Evolutionary conservation across 30 jellyfish, hydroid and myxozoan species (phyloP).

Genomic region (Aurelia coerulea): DNA sequence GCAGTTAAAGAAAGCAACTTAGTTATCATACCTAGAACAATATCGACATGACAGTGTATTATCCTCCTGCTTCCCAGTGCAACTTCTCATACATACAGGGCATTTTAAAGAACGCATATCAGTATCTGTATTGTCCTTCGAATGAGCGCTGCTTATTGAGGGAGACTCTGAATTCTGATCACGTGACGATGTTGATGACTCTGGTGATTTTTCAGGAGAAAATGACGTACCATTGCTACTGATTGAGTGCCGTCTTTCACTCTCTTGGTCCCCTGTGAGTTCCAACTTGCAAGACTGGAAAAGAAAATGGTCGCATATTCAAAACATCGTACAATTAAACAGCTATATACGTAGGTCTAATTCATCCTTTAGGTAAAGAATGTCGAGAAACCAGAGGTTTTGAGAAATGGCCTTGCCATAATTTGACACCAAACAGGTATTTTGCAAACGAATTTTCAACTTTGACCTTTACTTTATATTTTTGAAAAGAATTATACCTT

Average conservation of each 20-base stretch:
- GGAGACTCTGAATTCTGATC: constrained; percentile 53
- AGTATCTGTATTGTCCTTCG: background rate
- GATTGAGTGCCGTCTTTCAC: constrained; percentile 1
- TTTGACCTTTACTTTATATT: no score
- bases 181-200: constrained; percentile 18
- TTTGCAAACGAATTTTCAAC: no score
- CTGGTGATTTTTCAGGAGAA: constrained; percentile 23
- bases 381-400: no score
- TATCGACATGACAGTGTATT: constrained; percentile 42
- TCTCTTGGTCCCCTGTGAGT: constrained; percentile 43
- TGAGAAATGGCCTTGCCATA: no score
- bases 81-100: constrained; percentile 21
- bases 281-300: constrained; percentile 44
- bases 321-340: no score
- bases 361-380: no score
- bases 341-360: no score
- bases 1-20: background rate
- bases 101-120: constrained; percentile 18
- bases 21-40: constrained; percentile 43
- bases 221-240: constrained; percentile 1
- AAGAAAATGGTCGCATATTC: background rate
- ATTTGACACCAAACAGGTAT: no score
- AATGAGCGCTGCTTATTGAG: constrained; percentile 12
- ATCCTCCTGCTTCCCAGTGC: constrained; percentile 22
- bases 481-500: no score